A percentile compares a stretch with the other conserved stretches of the same genome.
phyloP scores from a whole-genome alignment of 1,140 invertebrate species.

The Physella acuta region DNA sequence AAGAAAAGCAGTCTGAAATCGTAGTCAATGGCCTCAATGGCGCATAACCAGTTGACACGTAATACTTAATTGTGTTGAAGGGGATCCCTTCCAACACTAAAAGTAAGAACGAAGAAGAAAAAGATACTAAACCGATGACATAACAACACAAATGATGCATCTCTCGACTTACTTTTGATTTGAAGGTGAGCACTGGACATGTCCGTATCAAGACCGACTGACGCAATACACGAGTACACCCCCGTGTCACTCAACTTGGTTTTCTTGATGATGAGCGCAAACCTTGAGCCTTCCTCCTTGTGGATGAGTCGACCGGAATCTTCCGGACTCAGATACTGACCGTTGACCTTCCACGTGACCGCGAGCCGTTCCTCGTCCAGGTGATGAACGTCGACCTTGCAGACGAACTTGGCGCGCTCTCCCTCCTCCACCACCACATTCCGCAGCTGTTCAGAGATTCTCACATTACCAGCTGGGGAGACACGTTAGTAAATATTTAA shows the following conservation, averaged over 20 bases:
- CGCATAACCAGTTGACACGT: too few species aligned
- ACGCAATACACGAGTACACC: slow-evolving; percentile 89
- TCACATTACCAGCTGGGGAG: slow-evolving; percentile 24
- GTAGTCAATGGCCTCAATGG: too few species aligned
- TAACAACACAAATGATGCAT: background rate
- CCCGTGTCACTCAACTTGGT: slow-evolving; percentile 93
- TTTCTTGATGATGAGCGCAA: slow-evolving; percentile 83
- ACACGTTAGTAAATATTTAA: background rate
- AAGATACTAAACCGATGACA: background rate
- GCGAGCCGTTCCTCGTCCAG: slow-evolving; percentile 28
- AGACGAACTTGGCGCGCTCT: slow-evolving; percentile 34
- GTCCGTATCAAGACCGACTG: slow-evolving; percentile 81
- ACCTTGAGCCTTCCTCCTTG: slow-evolving; percentile 30
- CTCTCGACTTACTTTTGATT: slow-evolving; percentile 73
- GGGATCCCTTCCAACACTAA: too few species aligned
- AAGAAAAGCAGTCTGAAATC: too few species aligned
- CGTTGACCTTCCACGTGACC: slow-evolving; percentile 41
- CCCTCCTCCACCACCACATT: slow-evolving; percentile 33
- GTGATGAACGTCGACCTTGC: slow-evolving; percentile 31
- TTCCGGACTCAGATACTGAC: slow-evolving; percentile 28
- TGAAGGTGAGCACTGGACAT: slow-evolving; percentile 81
- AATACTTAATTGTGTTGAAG: too few species aligned
- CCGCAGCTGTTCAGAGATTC: slow-evolving; percentile 30
- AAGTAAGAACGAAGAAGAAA: too few species aligned
- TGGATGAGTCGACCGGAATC: slow-evolving; percentile 72